Base-by-base conservation (phyloP, 2,888 invertebrate species). In the Pyrgus malvae region DNA sequence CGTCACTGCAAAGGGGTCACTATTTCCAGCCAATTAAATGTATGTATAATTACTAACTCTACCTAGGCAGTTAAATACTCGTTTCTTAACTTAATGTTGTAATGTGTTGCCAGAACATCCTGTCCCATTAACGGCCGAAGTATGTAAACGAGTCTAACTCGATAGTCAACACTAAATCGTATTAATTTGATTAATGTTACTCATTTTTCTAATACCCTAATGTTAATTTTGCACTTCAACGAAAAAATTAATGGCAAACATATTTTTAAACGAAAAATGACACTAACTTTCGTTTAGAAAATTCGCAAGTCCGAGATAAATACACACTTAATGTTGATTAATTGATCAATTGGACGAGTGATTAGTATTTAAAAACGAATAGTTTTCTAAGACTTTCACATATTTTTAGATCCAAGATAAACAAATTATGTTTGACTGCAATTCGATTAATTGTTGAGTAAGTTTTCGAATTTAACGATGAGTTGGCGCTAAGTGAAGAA, bases 101-200 rank as follows among this genome's bases (percentile, higher is more conserved):
- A 41, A 19, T 21, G 17, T 42, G 41, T 49, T 31, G 31, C 27
- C 8, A 4, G 29, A 49, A 25, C 33, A 50, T 42, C 25, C 50
- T 42, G 33, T 33, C 33, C 33, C 40, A 50, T 50, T 50, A 50
- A 33, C 41, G 14, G 3, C n/a, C 17, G 21, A 29, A 21, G 11
- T 33, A n/a, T 12, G 11, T 25, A 42, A 50, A 42, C 50, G 42
- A 16, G 25, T 41, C 25, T 2, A n/a, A 49, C 31, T 49, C 21
- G 41, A 42, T 25, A 42, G 9, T 27, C 42, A 25, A 16, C 5
- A 19, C 16, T 27, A 31, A 48, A 48, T 19, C 19, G 16, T 33
- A 33, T 50, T 42, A 42, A 25, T 27, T 19, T 51, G 35, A 50
- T 42, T 37, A 51, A 51, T 51, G 35, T 44, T 38, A 37, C 0